These are phyloP conservation scores for Philaenus spumarius DNA, from an alignment of 1,140 invertebrate genomes.

Conservation along the genomic window DNA sequence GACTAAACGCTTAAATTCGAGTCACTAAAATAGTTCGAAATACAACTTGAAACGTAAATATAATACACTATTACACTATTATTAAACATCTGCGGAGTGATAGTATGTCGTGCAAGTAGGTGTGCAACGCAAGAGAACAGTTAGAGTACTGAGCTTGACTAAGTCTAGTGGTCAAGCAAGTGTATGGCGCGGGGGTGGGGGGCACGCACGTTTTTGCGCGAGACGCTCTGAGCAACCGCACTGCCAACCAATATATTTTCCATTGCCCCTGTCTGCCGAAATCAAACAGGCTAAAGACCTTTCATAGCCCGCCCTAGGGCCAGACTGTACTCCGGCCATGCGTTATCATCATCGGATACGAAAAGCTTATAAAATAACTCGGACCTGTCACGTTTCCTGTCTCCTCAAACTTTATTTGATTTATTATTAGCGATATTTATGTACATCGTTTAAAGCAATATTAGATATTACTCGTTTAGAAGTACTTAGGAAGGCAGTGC, in stretches of 20 bases:
- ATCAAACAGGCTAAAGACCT: constrained; percentile 13
- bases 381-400: background rate
- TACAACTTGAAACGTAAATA: background rate
- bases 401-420: background rate
- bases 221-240: background rate
- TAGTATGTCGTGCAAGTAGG: background rate
- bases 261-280: constrained; percentile 15
- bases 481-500: background rate
- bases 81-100: background rate
- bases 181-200: background rate
- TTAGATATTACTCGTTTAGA: background rate
- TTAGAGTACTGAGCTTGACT: constrained; percentile 11
- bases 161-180: constrained; percentile 2
- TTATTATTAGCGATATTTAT: background rate
- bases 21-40: background rate
- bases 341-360: background rate
- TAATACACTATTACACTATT: background rate
- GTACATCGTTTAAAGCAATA: background rate
- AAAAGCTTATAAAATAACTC: too few species aligned
- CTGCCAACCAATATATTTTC: constrained; percentile 11
- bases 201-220: background rate
- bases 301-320: background rate
- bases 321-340: background rate
- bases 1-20: constrained; percentile 1
- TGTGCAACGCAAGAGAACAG: background rate